Base-by-base conservation (phyloP, 37 sponge, comb jelly and placozoan species). In the Bolinopsis microptera region DNA sequence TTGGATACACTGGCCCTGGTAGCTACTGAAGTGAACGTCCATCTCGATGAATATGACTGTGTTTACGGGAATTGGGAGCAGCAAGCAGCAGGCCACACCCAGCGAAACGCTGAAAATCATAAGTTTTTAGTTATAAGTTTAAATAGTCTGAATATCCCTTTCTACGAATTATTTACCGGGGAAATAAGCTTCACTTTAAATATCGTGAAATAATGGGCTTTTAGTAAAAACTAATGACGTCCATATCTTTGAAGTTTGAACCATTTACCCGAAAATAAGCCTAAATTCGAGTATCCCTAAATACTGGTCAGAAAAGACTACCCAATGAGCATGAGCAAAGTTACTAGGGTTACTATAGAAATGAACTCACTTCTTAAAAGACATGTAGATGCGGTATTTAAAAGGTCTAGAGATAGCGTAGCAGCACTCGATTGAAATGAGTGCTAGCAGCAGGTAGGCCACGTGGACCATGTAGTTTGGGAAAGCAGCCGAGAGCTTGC, bases 361-460 rank as follows among this genome's bases (percentile, higher is more conserved):
- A 48, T 48, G 13, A 13, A 38, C 90, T 86, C 30, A 86, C 90
- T 86, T 86, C 39, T 86, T 86, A 30, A 86, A 86, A 25, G 90
- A 86, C 90, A 86, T 86, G 90, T 86, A 86, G 41, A 86, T 86
- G 90, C 90, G 90, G 90, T 86, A 86, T 26, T 86, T 86, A 48
- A 86, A 86, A 24, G 90, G 90, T 27, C 90, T 8, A 9, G 90
- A 41, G 61, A 86, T 86, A 13, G 90, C 90, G 30, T 41, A 86
- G 61, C 90, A 86, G 61, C 90, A 86, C 61, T 86, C 90, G 26
- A 86, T 86, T 27, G 90, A 86, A 48, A 86, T 86, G 30, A 86
- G 90, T 35, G 90, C 90, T 0, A 86, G 90, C 30, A 86, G 90
- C 0, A 86, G 90, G 61, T 86, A 86, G n/a, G 61, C 40, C 26